Evolutionary conservation across 1,140 invertebrate species (phyloP).

Genomic region (Onthophagus taurus): DNA sequence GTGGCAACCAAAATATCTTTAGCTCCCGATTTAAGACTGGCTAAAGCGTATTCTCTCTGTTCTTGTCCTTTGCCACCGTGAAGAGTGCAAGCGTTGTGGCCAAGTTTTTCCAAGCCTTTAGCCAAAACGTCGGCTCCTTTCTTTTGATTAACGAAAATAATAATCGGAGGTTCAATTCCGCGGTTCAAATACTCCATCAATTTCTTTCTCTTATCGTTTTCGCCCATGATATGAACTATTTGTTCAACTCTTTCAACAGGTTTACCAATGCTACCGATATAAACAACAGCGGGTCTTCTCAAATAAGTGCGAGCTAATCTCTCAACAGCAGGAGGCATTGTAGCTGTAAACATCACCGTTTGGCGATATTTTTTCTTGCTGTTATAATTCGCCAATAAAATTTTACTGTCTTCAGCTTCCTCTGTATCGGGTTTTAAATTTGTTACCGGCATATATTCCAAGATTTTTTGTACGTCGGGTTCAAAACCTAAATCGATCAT

Average conservation of each 20-base stretch:
- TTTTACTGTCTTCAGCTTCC: conserved; percentile 90
- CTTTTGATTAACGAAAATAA: conserved; percentile 99
- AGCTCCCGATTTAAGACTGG: conserved; percentile 84
- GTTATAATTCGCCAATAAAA: conserved; percentile 79
- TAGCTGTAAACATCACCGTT: conserved; percentile 99
- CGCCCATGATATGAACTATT: conserved; percentile 90
- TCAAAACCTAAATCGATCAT: conserved; percentile 99
- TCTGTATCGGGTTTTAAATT: conserved; percentile 98
- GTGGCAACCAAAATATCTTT: conserved; percentile 99
- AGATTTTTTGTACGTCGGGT: conserved; percentile 94
- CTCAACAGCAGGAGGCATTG: conserved; percentile 98
- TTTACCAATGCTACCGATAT: conserved; percentile 97
- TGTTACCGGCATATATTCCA: conserved; percentile 97
- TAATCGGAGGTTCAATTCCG: conserved; percentile 91
- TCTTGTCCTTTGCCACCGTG: conserved; percentile 99
- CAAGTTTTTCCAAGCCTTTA: conserved; percentile 94
- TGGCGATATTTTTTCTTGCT: conserved; percentile 97
- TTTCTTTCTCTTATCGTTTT: conserved; percentile 88
- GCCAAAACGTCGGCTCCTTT: conserved; percentile 98
- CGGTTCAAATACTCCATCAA: conserved; percentile 77
- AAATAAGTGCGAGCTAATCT: conserved; percentile 90
- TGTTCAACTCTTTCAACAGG: conserved; percentile 97
- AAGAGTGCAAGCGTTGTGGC: conserved; percentile 92
- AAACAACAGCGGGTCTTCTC: conserved; percentile 91
- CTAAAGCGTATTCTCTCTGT: conserved; percentile 95